Evolutionary conservation across 2,797 vertebrate genomes (phyloP).

Genomic region (Anguilla pacifica): DNA sequence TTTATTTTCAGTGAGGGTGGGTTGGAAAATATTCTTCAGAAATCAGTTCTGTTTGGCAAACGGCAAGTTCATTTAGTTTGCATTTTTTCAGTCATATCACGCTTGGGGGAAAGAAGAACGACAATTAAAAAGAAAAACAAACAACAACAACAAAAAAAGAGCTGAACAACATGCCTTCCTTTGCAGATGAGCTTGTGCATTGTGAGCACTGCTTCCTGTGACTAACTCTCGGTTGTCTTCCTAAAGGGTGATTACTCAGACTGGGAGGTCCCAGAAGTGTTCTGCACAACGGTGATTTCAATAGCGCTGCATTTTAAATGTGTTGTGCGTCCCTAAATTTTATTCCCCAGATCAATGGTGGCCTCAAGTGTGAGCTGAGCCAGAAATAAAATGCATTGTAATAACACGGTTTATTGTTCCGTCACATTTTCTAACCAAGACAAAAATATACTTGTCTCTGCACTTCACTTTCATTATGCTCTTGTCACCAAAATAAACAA

Average conservation of each 20-base stretch:
- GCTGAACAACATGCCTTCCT: not conserved
- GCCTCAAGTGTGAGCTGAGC: conserved; percentile 3
- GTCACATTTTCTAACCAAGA: conserved; percentile 2
- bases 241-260: conserved; percentile 24
- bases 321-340: conserved; percentile 17
- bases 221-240: conserved; percentile 14
- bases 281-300: not conserved
- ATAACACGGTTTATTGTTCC: not conserved
- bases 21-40: not conserved
- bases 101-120: not conserved
- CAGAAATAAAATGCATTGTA: conserved; percentile 18
- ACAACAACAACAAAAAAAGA: not conserved
- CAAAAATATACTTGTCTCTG: not conserved
- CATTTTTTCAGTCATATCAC: not conserved
- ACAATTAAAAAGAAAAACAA: conserved; percentile 17
- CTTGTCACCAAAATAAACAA: conserved; percentile 7
- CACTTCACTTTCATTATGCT: conserved; percentile 5
- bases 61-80: not conserved
- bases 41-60: not conserved
- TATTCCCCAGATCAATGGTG: conserved; percentile 14
- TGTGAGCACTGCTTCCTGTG: conserved; percentile 14
- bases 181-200: not conserved
- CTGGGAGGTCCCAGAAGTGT: conserved; percentile 10
- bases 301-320: conserved; percentile 19
- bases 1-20: not conserved